Percentiles rank a stretch among this genome's conserved stretches.
These are phyloP conservation scores for Labeo catla DNA, from an alignment of 2,113 vertebrate species.

Conservation along the genomic window DNA sequence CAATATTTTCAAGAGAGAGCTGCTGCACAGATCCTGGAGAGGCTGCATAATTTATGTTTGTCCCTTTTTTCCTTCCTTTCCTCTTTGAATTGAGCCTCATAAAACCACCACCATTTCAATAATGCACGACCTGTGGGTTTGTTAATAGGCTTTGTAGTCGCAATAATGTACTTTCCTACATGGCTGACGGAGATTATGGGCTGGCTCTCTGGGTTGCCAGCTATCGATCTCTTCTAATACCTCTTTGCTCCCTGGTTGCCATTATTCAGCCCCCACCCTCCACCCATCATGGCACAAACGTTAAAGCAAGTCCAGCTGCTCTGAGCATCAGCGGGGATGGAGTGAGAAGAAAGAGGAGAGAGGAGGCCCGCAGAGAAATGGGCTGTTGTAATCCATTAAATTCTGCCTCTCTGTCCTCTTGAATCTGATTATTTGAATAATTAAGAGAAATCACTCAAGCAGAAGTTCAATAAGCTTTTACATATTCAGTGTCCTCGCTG, in stretches of 20 bases:
- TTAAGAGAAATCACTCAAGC: slow-evolving; percentile 73
- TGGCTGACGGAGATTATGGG: slow-evolving; percentile 73
- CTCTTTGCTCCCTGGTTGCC: slow-evolving; percentile 55
- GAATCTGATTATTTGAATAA: slow-evolving; percentile 76
- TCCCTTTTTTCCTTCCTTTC: slow-evolving; percentile 56
- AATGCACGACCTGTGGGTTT: slow-evolving; percentile 75
- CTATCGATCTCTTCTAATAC: slow-evolving; percentile 72
- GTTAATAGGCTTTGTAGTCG: slow-evolving; percentile 79
- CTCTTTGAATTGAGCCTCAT: slow-evolving; percentile 70
- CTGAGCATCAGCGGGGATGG: slow-evolving; percentile 18
- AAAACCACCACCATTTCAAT: slow-evolving; percentile 74
- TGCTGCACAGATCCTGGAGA: slow-evolving; percentile 49
- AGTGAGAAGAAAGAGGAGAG: slow-evolving; percentile 53
- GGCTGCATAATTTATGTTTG: slow-evolving; percentile 74
- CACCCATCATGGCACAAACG: slow-evolving; percentile 42
- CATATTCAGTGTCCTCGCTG: slow-evolving; percentile 66
- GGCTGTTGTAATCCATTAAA: slow-evolving; percentile 71
- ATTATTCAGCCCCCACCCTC: slow-evolving; percentile 58
- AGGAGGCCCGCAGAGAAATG: slow-evolving; percentile 28
- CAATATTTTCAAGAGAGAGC: slow-evolving; percentile 60
- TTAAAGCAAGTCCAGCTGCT: slow-evolving; percentile 26
- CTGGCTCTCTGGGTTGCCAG: slow-evolving; percentile 64
- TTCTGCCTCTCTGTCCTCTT: slow-evolving; percentile 62
- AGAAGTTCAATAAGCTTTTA: slow-evolving; percentile 68
- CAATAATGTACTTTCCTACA: slow-evolving; percentile 77